A percentile compares a stretch with the other conserved stretches of the same genome.
These are phyloP conservation scores for Rhingia campestris DNA, from an alignment of 2,888 invertebrate species.

Conservation along the genomic window DNA sequence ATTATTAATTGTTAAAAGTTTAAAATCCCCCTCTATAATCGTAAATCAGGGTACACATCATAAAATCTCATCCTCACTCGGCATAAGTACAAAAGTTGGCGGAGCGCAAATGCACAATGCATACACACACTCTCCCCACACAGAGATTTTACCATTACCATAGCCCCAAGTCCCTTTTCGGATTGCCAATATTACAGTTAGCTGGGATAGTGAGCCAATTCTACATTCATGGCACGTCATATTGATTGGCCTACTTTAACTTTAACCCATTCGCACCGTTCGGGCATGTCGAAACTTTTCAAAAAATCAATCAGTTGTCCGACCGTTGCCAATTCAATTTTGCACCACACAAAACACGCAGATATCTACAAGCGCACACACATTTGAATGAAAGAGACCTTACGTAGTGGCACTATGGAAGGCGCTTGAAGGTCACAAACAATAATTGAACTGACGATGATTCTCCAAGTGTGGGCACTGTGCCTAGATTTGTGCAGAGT, in stretches of 20 bases:
- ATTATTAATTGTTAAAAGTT: conserved; percentile 50
- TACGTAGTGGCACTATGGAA: conserved; percentile 29
- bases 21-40: conserved; percentile 41
- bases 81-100: conserved; percentile 23
- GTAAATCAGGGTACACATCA: conserved; percentile 56
- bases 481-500: conserved; percentile 8
- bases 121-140: conserved; percentile 8
- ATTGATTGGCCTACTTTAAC: conserved; percentile 74
- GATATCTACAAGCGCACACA: conserved; percentile 5
- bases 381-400: conserved; percentile 21
- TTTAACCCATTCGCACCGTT: conserved; percentile 72
- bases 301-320: conserved; percentile 73
- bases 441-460: conserved; percentile 64
- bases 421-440: conserved; percentile 55
- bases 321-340: conserved; percentile 73
- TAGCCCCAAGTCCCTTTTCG: neutral
- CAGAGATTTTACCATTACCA: neutral
- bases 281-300: conserved; percentile 69
- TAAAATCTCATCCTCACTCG: conserved; percentile 46
- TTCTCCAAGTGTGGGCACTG: conserved; percentile 58
- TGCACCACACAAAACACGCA: conserved; percentile 58
- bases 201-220: conserved; percentile 35
- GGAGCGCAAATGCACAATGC: neutral
- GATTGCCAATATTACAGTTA: conserved; percentile 62
- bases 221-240: conserved; percentile 72